Percentiles rank a stretch among this genome's conserved stretches.
Evolutionary conservation across 2,797 vertebrate genomes (phyloP).

Genomic region (Allobates femoralis): DNA sequence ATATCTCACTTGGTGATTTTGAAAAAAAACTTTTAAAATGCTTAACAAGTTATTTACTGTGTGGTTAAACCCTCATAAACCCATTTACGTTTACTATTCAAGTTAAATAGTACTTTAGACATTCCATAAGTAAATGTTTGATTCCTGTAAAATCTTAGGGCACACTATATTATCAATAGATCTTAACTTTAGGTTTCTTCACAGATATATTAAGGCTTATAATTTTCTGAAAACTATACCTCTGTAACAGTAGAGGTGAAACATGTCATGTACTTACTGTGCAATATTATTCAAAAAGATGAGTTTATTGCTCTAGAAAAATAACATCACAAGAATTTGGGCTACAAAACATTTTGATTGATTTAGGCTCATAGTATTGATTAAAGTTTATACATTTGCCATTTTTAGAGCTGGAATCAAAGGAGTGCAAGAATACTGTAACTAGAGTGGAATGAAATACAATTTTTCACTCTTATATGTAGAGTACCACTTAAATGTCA

Average conservation of each 20-base stretch:
- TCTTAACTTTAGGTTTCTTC: not conserved
- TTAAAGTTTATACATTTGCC: not conserved
- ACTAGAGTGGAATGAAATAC: slow-evolving; percentile 31
- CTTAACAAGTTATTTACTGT: not conserved
- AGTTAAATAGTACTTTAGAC: not conserved
- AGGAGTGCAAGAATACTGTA: not conserved
- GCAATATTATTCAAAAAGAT: not conserved
- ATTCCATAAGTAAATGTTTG: not conserved
- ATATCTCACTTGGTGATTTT: not conserved
- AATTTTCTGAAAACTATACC: not conserved
- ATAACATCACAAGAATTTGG: not conserved
- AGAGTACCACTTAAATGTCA: slow-evolving; percentile 42
- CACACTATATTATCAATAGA: not conserved
- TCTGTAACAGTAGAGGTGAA: not conserved
- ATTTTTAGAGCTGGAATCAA: slow-evolving; percentile 25
- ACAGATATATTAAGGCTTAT: not conserved
- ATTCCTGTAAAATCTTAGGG: too few relatives aligned
- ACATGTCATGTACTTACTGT: not conserved
- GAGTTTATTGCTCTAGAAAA: not conserved
- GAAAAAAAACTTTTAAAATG: not conserved
- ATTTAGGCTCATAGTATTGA: slow-evolving; percentile 9
- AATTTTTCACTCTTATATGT: slow-evolving; percentile 19
- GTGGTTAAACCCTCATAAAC: too few relatives aligned
- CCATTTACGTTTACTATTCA: not conserved
- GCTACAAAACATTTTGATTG: not conserved